Base-by-base conservation (phyloP, 2,888 invertebrate species). In the Spisula solida region DNA sequence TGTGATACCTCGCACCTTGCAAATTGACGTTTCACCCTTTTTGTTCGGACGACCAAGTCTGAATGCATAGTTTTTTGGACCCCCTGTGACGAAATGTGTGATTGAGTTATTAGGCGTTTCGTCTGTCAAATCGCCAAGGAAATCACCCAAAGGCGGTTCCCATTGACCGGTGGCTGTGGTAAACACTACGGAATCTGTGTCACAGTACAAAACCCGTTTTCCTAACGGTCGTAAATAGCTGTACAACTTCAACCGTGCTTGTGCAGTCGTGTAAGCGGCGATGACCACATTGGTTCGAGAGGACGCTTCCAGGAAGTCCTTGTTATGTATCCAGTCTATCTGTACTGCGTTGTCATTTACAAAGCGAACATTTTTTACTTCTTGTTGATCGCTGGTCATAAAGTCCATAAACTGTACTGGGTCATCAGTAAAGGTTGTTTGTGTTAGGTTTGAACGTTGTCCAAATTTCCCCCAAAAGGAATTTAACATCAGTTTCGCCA, bases 401-500 rank as follows among this genome's bases (percentile, higher is more conserved):
- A 78, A 81, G 20, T 88, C 88, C 20, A 85, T 41, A 48, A 81
- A 85, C 10, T 31, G 16, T 12, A 6, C 78, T 4, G 88, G 88
- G n/a, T 88, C 88, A 1, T 31, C 41, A 0, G 29, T 51, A 48
- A 70, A 81, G 0, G 66, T 70, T 5, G 60, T 47, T 85, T 88
- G 88, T 18, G 60, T 51, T 16, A 82, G 47, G 81, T 88, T 85
- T 0, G 85, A 29, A n/a, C 82, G 78, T 51, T 85, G 81, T 5
- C 88, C 85, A 81, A 85, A 85, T 56, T 88, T 81, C 25, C 85
- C 88, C 85, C 75, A 82, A 47, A 87, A 87, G 12, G 87, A 82
- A 41, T 83, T 87, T 1, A 82, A 34, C 82, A 86, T 86, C 51
- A 88, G 51, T 56, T 88, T 88, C 4, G 79, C 79, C 34, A 84